Conservation (phyloP, 2,888 invertebrate genomes). For the Gasteruption jaculator region DNA sequence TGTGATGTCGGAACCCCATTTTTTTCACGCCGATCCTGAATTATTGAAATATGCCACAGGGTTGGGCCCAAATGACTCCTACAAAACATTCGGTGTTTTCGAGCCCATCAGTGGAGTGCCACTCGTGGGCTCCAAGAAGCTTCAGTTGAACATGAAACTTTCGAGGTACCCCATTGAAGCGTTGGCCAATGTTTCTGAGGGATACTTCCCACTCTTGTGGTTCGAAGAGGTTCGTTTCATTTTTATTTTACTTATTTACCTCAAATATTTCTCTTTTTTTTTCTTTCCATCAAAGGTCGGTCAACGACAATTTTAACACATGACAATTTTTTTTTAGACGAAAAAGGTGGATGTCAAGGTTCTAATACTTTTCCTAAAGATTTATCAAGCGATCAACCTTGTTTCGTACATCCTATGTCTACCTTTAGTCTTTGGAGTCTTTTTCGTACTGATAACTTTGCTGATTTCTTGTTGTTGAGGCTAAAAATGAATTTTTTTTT, state of each 20-base stretch:
- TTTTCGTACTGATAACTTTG: no score
- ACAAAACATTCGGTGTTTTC: slow-evolving; percentile 59
- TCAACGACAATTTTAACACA: no score
- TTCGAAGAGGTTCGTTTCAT: slow-evolving; percentile 55
- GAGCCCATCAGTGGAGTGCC: slow-evolving; percentile 61
- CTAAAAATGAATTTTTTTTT: no score
- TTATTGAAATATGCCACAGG: slow-evolving; percentile 56
- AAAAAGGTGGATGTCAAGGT: no score
- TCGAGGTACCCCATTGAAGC: slow-evolving; percentile 49
- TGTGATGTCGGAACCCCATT: slow-evolving; percentile 64
- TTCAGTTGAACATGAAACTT: slow-evolving; percentile 59
- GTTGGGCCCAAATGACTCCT: slow-evolving; percentile 55
- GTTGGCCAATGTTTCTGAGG: slow-evolving; percentile 55
- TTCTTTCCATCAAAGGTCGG: no score
- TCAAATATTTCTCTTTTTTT: no score
- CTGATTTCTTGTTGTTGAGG: no score
- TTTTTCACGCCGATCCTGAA: slow-evolving; percentile 57
- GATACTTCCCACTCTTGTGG: slow-evolving; percentile 60
- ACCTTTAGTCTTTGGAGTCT: no score
- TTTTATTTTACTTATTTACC: neutral
- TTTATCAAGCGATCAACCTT: no score
- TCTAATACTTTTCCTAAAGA: no score
- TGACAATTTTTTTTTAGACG: no score
- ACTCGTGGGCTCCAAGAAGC: slow-evolving; percentile 53
- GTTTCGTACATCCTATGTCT: no score